These are phyloP conservation scores for Orchesella cincta DNA, from an alignment of 1,140 invertebrate species.

Conservation along the genomic window DNA sequence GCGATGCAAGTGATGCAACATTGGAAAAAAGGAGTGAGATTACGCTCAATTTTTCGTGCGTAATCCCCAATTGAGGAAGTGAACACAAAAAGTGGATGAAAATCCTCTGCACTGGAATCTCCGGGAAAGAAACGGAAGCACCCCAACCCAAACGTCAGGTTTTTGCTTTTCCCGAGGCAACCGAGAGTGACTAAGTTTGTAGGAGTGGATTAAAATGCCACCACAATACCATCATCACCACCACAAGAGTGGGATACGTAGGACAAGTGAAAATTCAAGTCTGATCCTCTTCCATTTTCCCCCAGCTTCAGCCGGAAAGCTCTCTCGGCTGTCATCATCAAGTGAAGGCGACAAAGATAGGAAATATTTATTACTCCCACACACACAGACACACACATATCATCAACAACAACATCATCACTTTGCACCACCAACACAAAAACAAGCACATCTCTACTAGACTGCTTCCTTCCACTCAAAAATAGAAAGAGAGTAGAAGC, in stretches of 20 bases:
- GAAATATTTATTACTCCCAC: slow-evolving; percentile 30
- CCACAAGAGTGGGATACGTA: neutral
- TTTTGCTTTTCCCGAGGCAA: neutral
- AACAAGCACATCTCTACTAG: too few species aligned
- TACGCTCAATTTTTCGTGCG: neutral
- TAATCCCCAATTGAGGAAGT: neutral
- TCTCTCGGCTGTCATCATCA: slow-evolving; percentile 8
- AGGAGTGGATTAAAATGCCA: slow-evolving; percentile 25
- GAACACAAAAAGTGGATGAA: neutral
- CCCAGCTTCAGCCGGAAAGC: too few species aligned
- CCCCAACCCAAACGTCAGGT: too few species aligned
- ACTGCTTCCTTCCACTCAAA: too few species aligned
- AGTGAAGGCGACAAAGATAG: slow-evolving; percentile 12
- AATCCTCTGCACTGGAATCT: too few species aligned
- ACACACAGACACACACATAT: slow-evolving; percentile 4
- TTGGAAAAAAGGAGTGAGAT: neutral
- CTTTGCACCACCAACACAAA: neutral
- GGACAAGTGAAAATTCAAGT: neutral
- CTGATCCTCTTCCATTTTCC: too few species aligned
- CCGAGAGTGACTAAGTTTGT: neutral
- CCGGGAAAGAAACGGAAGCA: too few species aligned
- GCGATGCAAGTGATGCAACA: too few species aligned
- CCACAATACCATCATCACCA: neutral
- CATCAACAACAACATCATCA: too few species aligned
- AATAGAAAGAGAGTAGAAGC: too few species aligned